Evolutionary conservation across 2,797 vertebrate genomes (phyloP).

Genomic region (Mus caroli): DNA sequence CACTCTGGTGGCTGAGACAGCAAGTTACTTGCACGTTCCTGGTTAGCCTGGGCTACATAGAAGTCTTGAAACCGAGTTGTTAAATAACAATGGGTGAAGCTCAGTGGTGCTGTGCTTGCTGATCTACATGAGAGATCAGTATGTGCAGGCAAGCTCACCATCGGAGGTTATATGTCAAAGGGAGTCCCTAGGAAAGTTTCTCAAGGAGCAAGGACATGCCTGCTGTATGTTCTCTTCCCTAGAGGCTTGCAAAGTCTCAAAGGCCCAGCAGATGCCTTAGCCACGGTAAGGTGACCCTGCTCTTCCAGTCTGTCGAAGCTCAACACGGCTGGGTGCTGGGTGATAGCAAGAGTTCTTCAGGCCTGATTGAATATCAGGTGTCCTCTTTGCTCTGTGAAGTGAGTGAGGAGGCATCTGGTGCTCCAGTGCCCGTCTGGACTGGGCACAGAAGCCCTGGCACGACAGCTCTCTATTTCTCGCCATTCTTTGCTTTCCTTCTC

Average conservation of each 20-base stretch:
- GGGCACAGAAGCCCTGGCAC: background rate
- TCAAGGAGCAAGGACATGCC: background rate
- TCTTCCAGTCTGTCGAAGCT: background rate
- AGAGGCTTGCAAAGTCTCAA: background rate
- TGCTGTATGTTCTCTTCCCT: background rate
- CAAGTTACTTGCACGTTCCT: background rate
- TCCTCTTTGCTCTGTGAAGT: background rate
- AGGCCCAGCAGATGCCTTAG: background rate
- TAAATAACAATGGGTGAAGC: background rate
- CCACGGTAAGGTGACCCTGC: background rate
- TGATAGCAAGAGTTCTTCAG: background rate
- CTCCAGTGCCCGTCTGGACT: background rate
- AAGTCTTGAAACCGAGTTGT: background rate
- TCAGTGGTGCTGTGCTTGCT: background rate
- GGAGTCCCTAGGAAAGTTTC: background rate
- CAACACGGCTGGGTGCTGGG: accelerated
- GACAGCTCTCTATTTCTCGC: background rate
- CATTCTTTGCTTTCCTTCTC: background rate
- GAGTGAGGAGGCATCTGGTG: background rate
- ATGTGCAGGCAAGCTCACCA: background rate
- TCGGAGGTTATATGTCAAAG: too few species aligned
- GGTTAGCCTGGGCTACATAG: background rate
- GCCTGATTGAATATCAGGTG: accelerated
- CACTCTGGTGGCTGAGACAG: background rate
- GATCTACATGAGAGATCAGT: background rate